Evolutionary conservation across 2,113 vertebrate species (phyloP).

Genomic region (Acinonyx jubatus): DNA sequence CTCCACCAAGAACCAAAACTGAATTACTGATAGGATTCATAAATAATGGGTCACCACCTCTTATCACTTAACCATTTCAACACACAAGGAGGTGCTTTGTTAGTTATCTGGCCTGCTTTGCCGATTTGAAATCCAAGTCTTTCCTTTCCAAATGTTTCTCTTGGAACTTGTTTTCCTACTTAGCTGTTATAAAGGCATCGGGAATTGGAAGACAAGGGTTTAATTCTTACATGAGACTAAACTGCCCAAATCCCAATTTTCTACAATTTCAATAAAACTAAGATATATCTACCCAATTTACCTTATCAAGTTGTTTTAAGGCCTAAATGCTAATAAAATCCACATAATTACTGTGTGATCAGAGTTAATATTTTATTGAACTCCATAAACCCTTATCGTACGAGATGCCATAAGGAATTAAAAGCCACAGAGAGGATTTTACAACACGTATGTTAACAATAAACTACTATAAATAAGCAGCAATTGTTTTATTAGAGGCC

Average conservation of each 20-base stretch:
- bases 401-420: neutral
- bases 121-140: neutral
- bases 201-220: neutral
- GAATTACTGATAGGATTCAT: neutral
- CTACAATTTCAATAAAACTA: neutral
- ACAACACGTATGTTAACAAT: neutral
- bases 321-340: neutral
- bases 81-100: neutral
- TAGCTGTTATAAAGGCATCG: neutral
- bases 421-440: conserved; percentile 28
- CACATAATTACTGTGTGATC: neutral
- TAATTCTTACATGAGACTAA: conserved; percentile 7
- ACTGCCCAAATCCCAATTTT: neutral
- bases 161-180: neutral
- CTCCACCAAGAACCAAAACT: neutral
- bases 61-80: neutral
- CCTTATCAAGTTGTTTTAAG: neutral
- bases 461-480: conserved; percentile 27
- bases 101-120: neutral
- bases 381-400: neutral
- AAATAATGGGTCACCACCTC: neutral
- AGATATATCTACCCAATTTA: neutral
- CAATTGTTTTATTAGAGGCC: neutral
- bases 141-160: neutral
- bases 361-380: conserved; percentile 20